phyloP scores from a whole-genome alignment of 2,888 invertebrate genomes.

The Drosophila ezoana region DNA sequence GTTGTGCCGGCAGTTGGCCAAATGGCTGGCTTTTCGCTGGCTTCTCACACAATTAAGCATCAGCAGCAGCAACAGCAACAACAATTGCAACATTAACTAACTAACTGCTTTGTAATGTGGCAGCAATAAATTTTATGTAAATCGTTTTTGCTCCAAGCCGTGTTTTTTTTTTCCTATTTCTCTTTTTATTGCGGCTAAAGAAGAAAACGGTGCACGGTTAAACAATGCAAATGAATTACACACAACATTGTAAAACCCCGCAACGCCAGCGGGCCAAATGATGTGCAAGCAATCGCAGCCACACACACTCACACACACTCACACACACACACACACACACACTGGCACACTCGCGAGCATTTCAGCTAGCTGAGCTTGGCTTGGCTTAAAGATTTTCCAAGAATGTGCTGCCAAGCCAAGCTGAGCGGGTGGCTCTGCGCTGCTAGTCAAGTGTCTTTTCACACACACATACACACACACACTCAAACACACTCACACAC shows the following conservation, averaged over 20 bases:
- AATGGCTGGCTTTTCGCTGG: slow-evolving; percentile 38
- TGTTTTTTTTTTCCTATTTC: slow-evolving; percentile 19
- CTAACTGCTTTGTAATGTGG: slow-evolving; percentile 79
- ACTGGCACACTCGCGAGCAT: slow-evolving; percentile 17
- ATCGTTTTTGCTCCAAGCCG: slow-evolving; percentile 65
- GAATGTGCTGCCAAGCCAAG: slow-evolving; percentile 59
- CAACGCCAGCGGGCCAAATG: slow-evolving; percentile 50
- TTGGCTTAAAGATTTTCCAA: slow-evolving; percentile 70
- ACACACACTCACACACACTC: slow-evolving; percentile 22
- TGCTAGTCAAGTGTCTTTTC: slow-evolving; percentile 52
- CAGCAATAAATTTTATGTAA: slow-evolving; percentile 81
- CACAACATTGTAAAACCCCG: slow-evolving; percentile 45
- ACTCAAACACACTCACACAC: slow-evolving; percentile 7
- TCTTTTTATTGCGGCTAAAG: slow-evolving; percentile 51
- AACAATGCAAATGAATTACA: slow-evolving; percentile 81
- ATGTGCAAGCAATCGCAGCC: slow-evolving; percentile 69
- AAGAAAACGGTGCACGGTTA: slow-evolving; percentile 70
- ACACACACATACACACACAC: slow-evolving; percentile 24
- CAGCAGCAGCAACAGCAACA: slow-evolving; percentile 43
- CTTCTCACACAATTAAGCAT: slow-evolving; percentile 78
- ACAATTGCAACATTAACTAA: slow-evolving; percentile 63
- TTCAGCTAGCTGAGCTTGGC: slow-evolving; percentile 12
- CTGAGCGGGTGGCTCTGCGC: slow-evolving; percentile 57
- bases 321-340: slow-evolving; percentile 7
- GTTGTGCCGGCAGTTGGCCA: slow-evolving; percentile 57